Evolutionary conservation across 2,888 invertebrate species (phyloP), one percentile per base, ranked within the genome.

Genomic region (Clistopyga incitator): DNA sequence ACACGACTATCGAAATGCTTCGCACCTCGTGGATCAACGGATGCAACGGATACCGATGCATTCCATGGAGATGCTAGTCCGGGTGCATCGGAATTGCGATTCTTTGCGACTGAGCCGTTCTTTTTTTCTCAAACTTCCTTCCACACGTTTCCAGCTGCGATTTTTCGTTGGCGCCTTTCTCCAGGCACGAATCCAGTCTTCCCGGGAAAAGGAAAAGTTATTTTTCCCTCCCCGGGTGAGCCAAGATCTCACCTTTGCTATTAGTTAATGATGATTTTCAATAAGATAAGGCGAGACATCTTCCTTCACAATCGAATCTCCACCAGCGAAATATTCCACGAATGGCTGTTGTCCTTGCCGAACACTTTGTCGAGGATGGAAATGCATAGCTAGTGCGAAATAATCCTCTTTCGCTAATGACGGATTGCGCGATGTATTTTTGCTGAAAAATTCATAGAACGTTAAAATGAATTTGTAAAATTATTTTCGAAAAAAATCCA

Each of bases 181-280:
- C 38, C 54, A n/a, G n/a, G 20, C 13, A 15, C 42, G 10, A 42
- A 64, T 29, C 74, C 15, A 23, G 45, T 20, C 23, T 34, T 67
- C 13, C 50, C 65, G 64, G 65, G 45, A 47, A 47, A 81, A 77
- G 68, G 78, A 13, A 71, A 78, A 81, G 64, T 81, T 54, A 81
- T 81, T 71, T 42, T 42, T 52, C 56, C 71, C 29, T 38, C 20
- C 20, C 56, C 18, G n/a, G n/a, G 61, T 20, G 45, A 15, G n/a
- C 11, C 11, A 6, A 56, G 38, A n/a, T 50, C 52, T 64, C 75
- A 50, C 52, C 77, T 47, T 38, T 65, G 85, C 86, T 86, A 84
- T 86, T 85, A 85, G 78, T 84, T 86, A 80, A 86, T 86, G 83
- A 85, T 81, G 68, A 85, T 84, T 85, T 85, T 84, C 84, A 84